These are phyloP conservation scores for Grus americana DNA, from an alignment of 2,113 vertebrate genomes.

Conservation along the genomic window DNA sequence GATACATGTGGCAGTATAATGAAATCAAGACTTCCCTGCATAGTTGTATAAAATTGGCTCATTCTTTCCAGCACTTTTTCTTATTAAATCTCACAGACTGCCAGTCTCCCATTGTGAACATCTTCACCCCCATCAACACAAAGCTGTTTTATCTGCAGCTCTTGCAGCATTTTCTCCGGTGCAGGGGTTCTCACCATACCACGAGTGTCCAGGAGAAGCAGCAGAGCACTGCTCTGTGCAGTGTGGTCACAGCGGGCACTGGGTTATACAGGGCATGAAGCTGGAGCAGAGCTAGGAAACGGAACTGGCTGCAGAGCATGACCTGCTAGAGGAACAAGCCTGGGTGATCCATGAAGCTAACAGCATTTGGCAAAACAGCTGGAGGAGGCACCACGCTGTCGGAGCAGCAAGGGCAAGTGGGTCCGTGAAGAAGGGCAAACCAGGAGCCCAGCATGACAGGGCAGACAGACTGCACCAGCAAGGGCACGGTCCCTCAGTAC, in stretches of 20 bases:
- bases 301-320: not conserved
- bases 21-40: not conserved
- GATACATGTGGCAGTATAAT: not conserved
- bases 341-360: not conserved
- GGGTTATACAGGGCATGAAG: not conserved
- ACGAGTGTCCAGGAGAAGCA: too few relatives aligned
- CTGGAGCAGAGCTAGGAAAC: not conserved
- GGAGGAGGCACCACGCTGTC: not conserved
- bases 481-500: too few relatives aligned
- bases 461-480: too few relatives aligned
- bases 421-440: too few relatives aligned
- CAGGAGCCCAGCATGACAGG: too few relatives aligned
- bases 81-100: not conserved
- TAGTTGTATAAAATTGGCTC: not conserved
- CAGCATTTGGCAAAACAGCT: not conserved
- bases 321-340: not conserved
- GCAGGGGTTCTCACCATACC: not conserved
- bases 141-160: not conserved
- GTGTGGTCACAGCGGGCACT: accelerated
- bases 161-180: not conserved
- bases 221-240: not conserved
- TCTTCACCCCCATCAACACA: not conserved
- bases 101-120: not conserved
- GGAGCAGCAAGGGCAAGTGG: too few relatives aligned
- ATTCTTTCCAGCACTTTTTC: not conserved